These are phyloP conservation scores for Geophilus truncorum DNA, from an alignment of 2,888 invertebrate species.

Conservation along the genomic window DNA sequence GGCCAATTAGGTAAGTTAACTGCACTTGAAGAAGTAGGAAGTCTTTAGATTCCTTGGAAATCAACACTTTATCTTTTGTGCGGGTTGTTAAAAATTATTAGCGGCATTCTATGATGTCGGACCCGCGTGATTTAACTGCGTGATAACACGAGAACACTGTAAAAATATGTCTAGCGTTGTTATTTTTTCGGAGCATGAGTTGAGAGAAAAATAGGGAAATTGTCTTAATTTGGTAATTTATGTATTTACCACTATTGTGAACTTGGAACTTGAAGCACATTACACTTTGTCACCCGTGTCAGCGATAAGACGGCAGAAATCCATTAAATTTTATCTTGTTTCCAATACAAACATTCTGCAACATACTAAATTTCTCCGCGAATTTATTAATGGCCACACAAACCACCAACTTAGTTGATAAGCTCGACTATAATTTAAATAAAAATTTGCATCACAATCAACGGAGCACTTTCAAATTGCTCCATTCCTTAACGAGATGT, in stretches of 20 bases:
- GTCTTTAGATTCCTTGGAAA: background rate
- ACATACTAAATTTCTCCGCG: slow-evolving; percentile 7
- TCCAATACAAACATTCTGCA: slow-evolving; percentile 7
- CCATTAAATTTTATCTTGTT: slow-evolving; percentile 18
- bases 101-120: background rate
- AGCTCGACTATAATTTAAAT: slow-evolving; percentile 6
- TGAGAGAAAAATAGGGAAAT: background rate
- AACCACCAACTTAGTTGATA: background rate
- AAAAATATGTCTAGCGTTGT: background rate
- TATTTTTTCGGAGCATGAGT: background rate
- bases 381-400: slow-evolving; percentile 7
- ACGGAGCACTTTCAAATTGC: background rate
- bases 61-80: background rate
- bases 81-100: background rate
- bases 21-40: background rate
- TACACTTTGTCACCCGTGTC: slow-evolving; percentile 1
- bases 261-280: slow-evolving; percentile 6
- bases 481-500: background rate
- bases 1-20: background rate
- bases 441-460: slow-evolving; percentile 18
- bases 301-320: background rate
- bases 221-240: slow-evolving; percentile 8
- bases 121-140: background rate
- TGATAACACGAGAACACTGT: background rate
- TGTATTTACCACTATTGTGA: slow-evolving; percentile 2